phyloP scores from a whole-genome alignment of 2,797 vertebrate species.

The Hybognathus amarus region DNA sequence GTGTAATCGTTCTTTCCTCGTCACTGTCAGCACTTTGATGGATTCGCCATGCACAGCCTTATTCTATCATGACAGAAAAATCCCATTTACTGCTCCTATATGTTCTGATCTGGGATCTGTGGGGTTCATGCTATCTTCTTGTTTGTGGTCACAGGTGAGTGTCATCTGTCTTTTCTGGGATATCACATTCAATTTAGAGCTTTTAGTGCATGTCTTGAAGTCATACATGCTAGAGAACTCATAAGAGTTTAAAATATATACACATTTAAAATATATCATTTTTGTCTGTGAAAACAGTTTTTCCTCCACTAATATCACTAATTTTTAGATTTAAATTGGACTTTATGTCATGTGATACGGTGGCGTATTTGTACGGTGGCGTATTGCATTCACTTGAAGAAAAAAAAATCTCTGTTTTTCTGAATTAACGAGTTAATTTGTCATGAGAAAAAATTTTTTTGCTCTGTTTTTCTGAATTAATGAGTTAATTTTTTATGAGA shows the following conservation, averaged over 20 bases:
- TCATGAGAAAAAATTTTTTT: too few relatives aligned
- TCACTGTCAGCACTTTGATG: constrained; percentile 16
- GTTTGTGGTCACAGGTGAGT: neutral
- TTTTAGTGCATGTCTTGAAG: constrained; percentile 7
- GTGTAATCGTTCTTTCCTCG: constrained; percentile 40
- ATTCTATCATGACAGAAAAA: constrained; percentile 7
- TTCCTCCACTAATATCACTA: neutral
- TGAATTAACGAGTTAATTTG: too few relatives aligned
- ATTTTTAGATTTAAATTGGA: neutral
- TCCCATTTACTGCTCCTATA: neutral
- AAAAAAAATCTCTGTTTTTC: too few relatives aligned
- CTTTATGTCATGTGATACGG: too few relatives aligned
- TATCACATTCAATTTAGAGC: neutral
- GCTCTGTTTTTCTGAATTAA: too few relatives aligned
- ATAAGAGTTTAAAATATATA: neutral
- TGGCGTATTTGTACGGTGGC: too few relatives aligned
- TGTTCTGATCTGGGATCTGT: neutral
- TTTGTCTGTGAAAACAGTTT: neutral
- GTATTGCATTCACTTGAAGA: too few relatives aligned
- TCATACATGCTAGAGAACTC: neutral
- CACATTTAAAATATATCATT: neutral
- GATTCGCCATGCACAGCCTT: neutral
- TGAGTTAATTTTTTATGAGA: too few relatives aligned
- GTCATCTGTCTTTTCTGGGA: neutral
- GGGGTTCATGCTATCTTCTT: neutral